phyloP scores from a whole-genome alignment of 2,797 vertebrate genomes.

The Lepidocolaptes lacrymiger region DNA sequence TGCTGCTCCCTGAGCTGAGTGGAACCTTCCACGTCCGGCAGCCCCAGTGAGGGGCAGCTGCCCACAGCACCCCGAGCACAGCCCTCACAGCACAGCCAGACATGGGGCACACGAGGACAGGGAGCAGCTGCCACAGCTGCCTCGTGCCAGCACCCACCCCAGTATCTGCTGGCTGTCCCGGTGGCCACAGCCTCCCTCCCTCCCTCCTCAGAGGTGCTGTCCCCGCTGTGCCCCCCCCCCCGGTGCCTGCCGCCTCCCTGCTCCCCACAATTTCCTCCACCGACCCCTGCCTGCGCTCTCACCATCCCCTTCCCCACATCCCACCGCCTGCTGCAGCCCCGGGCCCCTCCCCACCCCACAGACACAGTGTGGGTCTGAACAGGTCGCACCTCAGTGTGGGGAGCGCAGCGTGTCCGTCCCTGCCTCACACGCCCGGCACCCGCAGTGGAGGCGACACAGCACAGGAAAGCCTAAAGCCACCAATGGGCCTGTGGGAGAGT shows the following conservation, averaged over 20 bases:
- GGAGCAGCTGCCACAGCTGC: too few relatives aligned
- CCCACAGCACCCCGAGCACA: not conserved
- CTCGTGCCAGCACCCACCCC: accelerated
- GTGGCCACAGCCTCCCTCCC: not conserved
- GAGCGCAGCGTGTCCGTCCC: accelerated
- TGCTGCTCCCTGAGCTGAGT: not conserved
- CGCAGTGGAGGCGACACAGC: accelerated
- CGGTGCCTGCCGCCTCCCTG: accelerated
- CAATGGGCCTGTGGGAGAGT: accelerated
- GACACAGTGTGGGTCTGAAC: accelerated
- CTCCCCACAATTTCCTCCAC: not conserved
- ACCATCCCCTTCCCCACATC: not conserved
- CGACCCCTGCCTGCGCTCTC: accelerated
- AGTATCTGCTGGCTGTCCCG: accelerated
- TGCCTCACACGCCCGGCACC: accelerated
- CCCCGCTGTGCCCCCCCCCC: accelerated
- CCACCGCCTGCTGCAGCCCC: accelerated
- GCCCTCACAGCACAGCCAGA: not conserved
- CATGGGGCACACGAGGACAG: not conserved
- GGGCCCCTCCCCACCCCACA: not conserved
- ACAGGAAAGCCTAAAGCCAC: not conserved
- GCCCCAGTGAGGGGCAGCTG: accelerated
- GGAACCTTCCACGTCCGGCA: not conserved
- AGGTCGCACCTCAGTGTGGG: not conserved
- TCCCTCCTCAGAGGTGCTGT: not conserved